Percentiles rank a stretch among this genome's conserved stretches.
phyloP scores from a whole-genome alignment of 2,797 vertebrate genomes.

The Acrossocheilus fasciatus region DNA sequence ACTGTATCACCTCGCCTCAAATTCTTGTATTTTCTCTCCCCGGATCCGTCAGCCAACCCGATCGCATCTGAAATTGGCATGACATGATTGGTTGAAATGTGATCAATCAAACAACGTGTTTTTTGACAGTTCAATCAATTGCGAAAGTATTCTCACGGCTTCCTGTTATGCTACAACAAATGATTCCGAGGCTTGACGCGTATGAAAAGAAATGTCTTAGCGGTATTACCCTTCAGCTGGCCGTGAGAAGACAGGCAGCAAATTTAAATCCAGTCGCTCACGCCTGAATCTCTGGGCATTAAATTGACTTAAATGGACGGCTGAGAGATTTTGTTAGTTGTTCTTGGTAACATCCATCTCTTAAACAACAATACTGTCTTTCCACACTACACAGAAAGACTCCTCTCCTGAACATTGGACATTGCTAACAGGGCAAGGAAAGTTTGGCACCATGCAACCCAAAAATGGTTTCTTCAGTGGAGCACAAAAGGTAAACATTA shows the following conservation, averaged over 20 bases:
- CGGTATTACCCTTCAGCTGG: slow-evolving; percentile 66
- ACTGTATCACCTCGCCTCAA: slow-evolving; percentile 10
- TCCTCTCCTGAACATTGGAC: neutral
- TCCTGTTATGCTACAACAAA: slow-evolving; percentile 52
- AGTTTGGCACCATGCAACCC: neutral
- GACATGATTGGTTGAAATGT: slow-evolving; percentile 76
- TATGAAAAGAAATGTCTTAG: slow-evolving; percentile 56
- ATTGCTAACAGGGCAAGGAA: neutral
- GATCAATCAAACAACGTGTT: slow-evolving; percentile 73
- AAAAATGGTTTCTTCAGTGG: neutral
- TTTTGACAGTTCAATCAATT: slow-evolving; percentile 78
- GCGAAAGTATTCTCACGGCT: slow-evolving; percentile 61
- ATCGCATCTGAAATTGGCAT: slow-evolving; percentile 58
- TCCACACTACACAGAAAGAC: neutral
- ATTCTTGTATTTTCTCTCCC: slow-evolving; percentile 45
- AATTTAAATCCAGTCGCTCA: slow-evolving; percentile 55
- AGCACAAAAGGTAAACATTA: neutral
- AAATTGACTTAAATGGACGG: slow-evolving; percentile 30
- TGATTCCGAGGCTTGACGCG: slow-evolving; percentile 64
- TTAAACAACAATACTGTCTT: slow-evolving; percentile 1
- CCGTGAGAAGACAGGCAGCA: slow-evolving; percentile 64
- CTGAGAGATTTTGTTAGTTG: slow-evolving; percentile 23
- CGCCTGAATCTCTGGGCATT: slow-evolving; percentile 30
- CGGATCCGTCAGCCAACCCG: slow-evolving; percentile 52
- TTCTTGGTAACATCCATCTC: slow-evolving; percentile 13